Evolutionary conservation across 2,888 invertebrate genomes (phyloP).

Genomic region (Caenorhabditis sp.): DNA sequence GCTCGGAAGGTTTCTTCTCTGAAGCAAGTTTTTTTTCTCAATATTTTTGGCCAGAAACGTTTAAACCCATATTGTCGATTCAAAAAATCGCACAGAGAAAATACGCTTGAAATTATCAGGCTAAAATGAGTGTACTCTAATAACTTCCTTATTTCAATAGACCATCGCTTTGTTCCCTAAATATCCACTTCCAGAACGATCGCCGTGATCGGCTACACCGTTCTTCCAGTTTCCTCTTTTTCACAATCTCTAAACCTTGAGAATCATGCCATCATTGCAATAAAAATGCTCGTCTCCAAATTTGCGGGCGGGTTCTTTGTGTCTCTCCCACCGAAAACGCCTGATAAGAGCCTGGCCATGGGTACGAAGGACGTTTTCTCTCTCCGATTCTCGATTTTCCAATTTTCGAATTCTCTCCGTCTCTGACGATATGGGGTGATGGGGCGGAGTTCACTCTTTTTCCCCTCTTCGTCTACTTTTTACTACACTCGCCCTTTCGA

Average conservation of each 20-base stretch:
- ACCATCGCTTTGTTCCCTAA: no score
- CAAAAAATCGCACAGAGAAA: no score
- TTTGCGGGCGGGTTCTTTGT: slow-evolving; percentile 13
- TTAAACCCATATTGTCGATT: no score
- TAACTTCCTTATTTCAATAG: no score
- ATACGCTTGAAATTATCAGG: no score
- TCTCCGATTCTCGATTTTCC: slow-evolving; percentile 11
- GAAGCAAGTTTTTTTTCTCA: no score
- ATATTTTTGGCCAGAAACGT: no score
- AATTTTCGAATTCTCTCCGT: slow-evolving; percentile 34
- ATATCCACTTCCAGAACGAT: no score
- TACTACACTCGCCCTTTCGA: slow-evolving; percentile 40
- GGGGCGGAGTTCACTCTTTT: slow-evolving; percentile 48
- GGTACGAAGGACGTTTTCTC: slow-evolving; percentile 57
- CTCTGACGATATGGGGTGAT: slow-evolving; percentile 66
- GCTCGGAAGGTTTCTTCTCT: neutral
- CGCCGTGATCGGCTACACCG: slow-evolving; percentile 11
- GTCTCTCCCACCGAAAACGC: neutral
- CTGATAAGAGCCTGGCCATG: slow-evolving; percentile 32
- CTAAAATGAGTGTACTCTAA: no score
- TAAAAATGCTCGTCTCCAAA: slow-evolving; percentile 34
- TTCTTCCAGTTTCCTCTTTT: neutral
- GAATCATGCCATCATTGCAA: slow-evolving; percentile 22
- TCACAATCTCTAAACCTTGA: neutral
- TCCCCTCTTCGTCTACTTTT: slow-evolving; percentile 13